Base-by-base conservation (phyloP, 2,888 invertebrate species). In the Protula sp. region DNA sequence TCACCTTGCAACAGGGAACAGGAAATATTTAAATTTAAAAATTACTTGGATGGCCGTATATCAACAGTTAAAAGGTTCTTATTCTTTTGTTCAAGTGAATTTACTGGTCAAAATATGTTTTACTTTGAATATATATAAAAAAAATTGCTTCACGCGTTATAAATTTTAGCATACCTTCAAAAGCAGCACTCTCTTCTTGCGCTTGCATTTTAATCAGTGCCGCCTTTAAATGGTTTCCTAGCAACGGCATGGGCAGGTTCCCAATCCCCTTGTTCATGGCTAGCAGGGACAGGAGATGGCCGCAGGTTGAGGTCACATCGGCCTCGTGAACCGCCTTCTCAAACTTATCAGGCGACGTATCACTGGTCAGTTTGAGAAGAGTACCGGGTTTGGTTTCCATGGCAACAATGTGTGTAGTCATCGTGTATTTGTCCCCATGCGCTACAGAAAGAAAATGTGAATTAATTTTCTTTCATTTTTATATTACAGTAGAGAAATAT, bases 241-340 rank as follows among this genome's bases (percentile, higher is more conserved):
- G 65, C 52, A 79, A 66, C 3, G 76, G 75, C 31, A 74, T 57
- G 0, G 77, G 76, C 19, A 73, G 70, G 59, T 70, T 73, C 47
- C 69, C 70, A 27, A 75, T 54, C 4, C 78, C 77, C 55, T 70
- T 72, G 58, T 73, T 72, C n/a, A 64, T 59, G 26, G 72, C 72
- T n/a, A 77, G 67, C 57, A 76, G 63, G 4, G 79, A 80, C 30
- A 74, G 74, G 53, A 80, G 66, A 54, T 77, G 77, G 26, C 79
- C 79, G 58, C 73, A 71, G 0, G 72, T 65, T 1, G 51, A 57
- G 0, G 50, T 48, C 1, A 69, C 65, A 60, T 78, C 72, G 2
- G 65, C 66, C 3, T 30, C 38, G 2, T 58, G 62, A 27, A 72
- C 62, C 2, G 74, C 72, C 2, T 57, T 19, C 3, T 64, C 66